Evolutionary conservation across 2,113 vertebrate species (phyloP), one percentile per base, ranked within the genome.

Genomic region (Ranitomeya imitator): DNA sequence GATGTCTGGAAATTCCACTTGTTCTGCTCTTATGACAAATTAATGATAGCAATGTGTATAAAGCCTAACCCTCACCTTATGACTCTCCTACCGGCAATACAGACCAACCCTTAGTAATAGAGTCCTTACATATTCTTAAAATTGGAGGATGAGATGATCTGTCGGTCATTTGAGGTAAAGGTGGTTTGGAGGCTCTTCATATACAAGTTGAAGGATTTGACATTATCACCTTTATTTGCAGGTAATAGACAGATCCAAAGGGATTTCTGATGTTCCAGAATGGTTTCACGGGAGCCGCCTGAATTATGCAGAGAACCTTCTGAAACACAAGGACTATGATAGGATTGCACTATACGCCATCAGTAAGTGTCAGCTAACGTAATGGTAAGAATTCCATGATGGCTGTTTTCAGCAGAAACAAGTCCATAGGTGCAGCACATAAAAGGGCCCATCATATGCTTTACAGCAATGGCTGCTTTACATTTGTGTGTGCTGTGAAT

Each of bases 261-360:
- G 92, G 0, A 95, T 99, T 9, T 94, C 95, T 0, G 97, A 99
- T 6, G 92, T 97, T 67, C 98, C 98, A 0, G 97, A 99, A 88
- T 99, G 98, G 98, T 99, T 99, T 90, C 94, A 90, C 91, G 98
- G 97, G 16, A 97, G 97, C 65, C 95, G 96, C 0, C 93, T 99
- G 9, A 99, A 99, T 96, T 99, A 97, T 0, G 97, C 98, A 0
- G 98, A 99, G 89, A 99, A 99, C 85, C 95, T 99, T 9, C 95
- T 99, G 63, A 96, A 93, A 89, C 97, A 97, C 77, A 92, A 94
- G 57, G 96, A 98, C 83, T 96, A 97, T 0, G 97, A 99, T 91
- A 97, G 96, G 91, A 96, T 98, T 4, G 98, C 98, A 18, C 94
- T 99, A 0, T 99, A 99, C 1, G 95, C 97, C 3, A 96, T 97